Evolutionary conservation across 2,113 vertebrate genomes (phyloP).

Genomic region (Sander lucioperca): DNA sequence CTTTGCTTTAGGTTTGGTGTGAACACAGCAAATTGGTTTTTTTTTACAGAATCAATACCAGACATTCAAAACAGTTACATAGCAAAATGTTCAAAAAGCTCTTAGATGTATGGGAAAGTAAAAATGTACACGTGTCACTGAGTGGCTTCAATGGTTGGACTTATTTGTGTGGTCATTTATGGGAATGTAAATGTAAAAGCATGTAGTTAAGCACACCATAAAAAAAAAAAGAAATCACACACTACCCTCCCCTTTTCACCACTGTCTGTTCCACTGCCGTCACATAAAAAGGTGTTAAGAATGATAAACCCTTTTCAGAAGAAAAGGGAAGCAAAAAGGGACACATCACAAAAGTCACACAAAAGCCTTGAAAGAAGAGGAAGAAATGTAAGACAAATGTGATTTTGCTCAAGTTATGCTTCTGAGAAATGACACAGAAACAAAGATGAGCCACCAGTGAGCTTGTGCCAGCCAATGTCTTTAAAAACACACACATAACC

Average conservation of each 20-base stretch:
- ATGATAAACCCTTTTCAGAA: constrained; percentile 47
- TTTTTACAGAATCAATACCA: neutral
- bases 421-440: constrained; percentile 61
- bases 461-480: constrained; percentile 13
- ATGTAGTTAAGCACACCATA: constrained; percentile 18
- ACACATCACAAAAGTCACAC: constrained; percentile 34
- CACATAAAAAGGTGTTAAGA: constrained; percentile 59
- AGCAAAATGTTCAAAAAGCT: neutral
- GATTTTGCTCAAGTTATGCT: constrained; percentile 48
- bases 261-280: constrained; percentile 5
- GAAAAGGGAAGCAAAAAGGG: constrained; percentile 66
- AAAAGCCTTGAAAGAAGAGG: constrained; percentile 48
- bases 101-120: neutral
- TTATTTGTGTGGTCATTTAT: constrained; percentile 11
- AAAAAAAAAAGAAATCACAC: constrained; percentile 47
- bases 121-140: neutral
- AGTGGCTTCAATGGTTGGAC: neutral
- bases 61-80: neutral
- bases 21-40: too few relatives aligned
- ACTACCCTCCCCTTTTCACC: constrained; percentile 3
- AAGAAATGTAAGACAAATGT: constrained; percentile 60
- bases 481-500: neutral
- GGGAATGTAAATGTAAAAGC: constrained; percentile 32
- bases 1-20: too few relatives aligned
- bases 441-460: constrained; percentile 19